Conservation (phyloP, 2,113 vertebrate species). For the Malurus elegans region DNA sequence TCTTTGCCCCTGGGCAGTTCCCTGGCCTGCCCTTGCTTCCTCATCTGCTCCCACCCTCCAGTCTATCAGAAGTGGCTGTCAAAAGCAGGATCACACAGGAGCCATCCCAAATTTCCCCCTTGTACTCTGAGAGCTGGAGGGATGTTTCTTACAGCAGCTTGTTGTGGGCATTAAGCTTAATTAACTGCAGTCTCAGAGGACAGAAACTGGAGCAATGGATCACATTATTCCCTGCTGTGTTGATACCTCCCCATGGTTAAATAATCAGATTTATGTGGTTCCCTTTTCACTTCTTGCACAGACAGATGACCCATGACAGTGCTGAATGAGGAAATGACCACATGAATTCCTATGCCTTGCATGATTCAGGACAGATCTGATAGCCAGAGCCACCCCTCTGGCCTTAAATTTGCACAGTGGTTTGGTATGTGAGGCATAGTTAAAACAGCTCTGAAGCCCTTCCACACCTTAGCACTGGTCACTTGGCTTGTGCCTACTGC, state of each 20-base stretch:
- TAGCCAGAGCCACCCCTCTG: neutral
- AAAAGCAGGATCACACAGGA: slow-evolving; percentile 33
- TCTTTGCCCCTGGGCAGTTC: slow-evolving; percentile 25
- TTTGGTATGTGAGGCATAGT: neutral
- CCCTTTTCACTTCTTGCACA: neutral
- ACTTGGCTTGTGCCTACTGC: neutral
- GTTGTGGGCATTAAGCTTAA: slow-evolving; percentile 1
- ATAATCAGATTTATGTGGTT: neutral
- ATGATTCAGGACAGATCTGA: neutral
- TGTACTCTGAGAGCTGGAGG: neutral
- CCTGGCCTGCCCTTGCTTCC: slow-evolving; percentile 18
- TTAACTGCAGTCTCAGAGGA: neutral
- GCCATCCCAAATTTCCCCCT: neutral
- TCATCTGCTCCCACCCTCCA: neutral
- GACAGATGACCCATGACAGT: neutral
- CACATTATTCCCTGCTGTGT: neutral
- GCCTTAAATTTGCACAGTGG: neutral
- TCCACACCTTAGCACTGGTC: neutral
- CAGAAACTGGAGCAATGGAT: neutral
- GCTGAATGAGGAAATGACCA: neutral
- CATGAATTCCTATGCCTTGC: neutral
- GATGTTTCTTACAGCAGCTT: neutral
- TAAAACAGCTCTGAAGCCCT: neutral
- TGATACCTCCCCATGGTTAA: neutral
- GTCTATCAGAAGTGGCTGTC: neutral